Conservation (phyloP, 2,113 vertebrate species). For the Coturnix japonica region DNA sequence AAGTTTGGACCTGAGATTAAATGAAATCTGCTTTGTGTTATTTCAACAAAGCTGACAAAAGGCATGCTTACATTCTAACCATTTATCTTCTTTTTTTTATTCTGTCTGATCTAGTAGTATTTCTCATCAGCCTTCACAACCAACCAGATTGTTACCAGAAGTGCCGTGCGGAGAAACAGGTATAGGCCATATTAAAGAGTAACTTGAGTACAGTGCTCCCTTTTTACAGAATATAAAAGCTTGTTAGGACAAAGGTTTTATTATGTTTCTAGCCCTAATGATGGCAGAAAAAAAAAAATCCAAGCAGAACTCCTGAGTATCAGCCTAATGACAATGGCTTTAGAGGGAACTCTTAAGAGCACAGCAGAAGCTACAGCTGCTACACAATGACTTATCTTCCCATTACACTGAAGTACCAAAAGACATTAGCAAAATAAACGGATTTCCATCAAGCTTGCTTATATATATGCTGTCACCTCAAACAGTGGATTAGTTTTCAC, state of each 20-base stretch:
- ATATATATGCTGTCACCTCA: neutral
- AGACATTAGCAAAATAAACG: neutral
- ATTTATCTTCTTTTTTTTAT: neutral
- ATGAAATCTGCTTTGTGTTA: neutral
- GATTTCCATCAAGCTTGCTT: neutral
- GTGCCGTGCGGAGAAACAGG: neutral
- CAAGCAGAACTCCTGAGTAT: neutral
- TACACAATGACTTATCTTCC: neutral
- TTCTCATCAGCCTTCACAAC: neutral
- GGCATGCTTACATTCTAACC: neutral
- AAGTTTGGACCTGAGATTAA: neutral
- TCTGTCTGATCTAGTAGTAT: neutral
- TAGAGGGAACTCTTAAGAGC: neutral
- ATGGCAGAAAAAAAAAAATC: neutral
- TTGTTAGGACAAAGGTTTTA: accelerated
- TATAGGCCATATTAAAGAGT: neutral
- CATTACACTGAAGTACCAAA: neutral
- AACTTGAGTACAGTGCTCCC: neutral
- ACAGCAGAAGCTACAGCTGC: neutral
- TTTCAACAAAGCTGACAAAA: neutral
- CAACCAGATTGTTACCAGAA: neutral
- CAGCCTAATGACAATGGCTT: neutral
- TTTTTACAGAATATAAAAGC: neutral
- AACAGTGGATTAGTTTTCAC: neutral
- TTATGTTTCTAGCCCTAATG: neutral